These are phyloP conservation scores for Xyrauchen texanus DNA, from an alignment of 2,113 vertebrate genomes.

Conservation along the genomic window DNA sequence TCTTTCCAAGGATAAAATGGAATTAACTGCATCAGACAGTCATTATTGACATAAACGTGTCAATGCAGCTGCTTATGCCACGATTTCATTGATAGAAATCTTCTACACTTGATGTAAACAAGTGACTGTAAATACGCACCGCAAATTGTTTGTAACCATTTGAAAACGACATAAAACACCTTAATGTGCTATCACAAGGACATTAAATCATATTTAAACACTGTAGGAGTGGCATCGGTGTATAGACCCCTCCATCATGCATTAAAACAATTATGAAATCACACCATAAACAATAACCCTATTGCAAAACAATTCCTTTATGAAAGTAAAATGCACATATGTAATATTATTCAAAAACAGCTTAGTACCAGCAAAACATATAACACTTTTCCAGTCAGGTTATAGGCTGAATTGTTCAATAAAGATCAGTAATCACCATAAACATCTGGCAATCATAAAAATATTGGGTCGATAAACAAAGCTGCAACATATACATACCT, in stretches of 20 bases:
- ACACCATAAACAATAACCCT: no score
- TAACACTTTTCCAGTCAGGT: no score
- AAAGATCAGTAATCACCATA: no score
- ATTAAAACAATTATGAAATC: not conserved
- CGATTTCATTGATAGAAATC: slow-evolving; percentile 21
- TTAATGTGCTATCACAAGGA: not conserved
- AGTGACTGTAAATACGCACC: slow-evolving; percentile 1
- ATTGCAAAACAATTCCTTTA: no score
- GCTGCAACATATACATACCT: slow-evolving; percentile 42
- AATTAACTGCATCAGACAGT: not conserved
- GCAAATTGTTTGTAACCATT: no score
- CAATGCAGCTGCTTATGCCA: slow-evolving; percentile 23
- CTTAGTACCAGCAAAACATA: no score
- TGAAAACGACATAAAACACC: not conserved
- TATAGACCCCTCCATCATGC: slow-evolving; percentile 9
- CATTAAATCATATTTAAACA: slow-evolving; percentile 12
- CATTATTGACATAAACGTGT: slow-evolving; percentile 7
- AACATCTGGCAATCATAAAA: slow-evolving; percentile 4
- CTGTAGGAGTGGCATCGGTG: slow-evolving; percentile 25
- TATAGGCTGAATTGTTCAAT: no score
- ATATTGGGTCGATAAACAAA: not conserved
- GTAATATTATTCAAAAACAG: no score
- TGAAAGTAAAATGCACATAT: no score
- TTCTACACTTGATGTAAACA: not conserved
- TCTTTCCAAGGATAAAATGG: not conserved